A percentile compares a stretch with the other conserved stretches of the same genome.
Evolutionary conservation across 2,797 vertebrate species (phyloP).

Genomic region (Thaleichthys pacificus): DNA sequence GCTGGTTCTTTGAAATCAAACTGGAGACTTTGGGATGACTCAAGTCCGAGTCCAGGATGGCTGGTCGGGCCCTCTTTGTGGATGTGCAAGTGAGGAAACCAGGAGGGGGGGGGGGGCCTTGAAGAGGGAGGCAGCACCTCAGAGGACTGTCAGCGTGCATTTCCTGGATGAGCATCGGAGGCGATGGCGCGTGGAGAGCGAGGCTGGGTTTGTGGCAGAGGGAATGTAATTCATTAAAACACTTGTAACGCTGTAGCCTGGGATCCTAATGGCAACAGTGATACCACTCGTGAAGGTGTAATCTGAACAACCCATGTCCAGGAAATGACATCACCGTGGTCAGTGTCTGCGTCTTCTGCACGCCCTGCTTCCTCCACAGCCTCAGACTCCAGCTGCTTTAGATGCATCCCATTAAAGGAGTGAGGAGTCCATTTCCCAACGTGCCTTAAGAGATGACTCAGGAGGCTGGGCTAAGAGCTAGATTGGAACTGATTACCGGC

Average conservation of each 20-base stretch:
- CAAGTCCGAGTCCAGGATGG: conserved; percentile 29
- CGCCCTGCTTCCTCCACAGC: conserved; percentile 30
- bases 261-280: conserved; percentile 44
- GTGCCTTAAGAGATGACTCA: conserved; percentile 65
- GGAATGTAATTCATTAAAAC: conserved; percentile 70
- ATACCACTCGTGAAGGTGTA: conserved; percentile 35
- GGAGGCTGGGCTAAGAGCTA: conserved; percentile 58
- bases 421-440: conserved; percentile 62
- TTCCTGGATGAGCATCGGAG: conserved; percentile 59
- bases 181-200: conserved; percentile 49
- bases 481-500: conserved; percentile 69
- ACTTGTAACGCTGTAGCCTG: conserved; percentile 54
- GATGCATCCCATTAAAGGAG: conserved; percentile 63
- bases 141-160: conserved; percentile 60
- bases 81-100: conserved; percentile 28
- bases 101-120: neutral
- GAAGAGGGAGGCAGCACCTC: conserved; percentile 34
- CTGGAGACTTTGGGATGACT: neutral
- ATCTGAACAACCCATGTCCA: conserved; percentile 43
- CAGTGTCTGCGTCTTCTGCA: conserved; percentile 32
- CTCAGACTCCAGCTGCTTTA: conserved; percentile 46
- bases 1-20: neutral
- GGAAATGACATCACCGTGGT: conserved; percentile 39
- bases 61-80: conserved; percentile 40
- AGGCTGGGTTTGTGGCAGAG: conserved; percentile 50